Evolutionary conservation across 2,888 invertebrate genomes (phyloP).

Genomic region (Anaspis maculata): DNA sequence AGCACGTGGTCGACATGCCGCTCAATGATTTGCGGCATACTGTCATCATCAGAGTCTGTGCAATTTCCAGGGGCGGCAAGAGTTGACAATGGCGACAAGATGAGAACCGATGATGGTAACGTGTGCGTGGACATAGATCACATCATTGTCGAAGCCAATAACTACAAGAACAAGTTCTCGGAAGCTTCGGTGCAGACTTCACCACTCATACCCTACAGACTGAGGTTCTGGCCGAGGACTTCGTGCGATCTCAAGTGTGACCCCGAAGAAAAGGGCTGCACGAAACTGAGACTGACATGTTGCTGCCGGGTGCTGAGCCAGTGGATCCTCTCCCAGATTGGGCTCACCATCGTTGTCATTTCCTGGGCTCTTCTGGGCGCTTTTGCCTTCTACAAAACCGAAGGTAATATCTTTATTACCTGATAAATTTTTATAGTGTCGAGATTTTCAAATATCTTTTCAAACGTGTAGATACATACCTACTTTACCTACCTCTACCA

Average conservation of each 20-base stretch:
- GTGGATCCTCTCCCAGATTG: slow-evolving; percentile 50
- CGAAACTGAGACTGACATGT: slow-evolving; percentile 30
- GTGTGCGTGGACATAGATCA: slow-evolving; percentile 31
- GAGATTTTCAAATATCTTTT: too few relatives aligned
- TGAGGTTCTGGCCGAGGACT: slow-evolving; percentile 50
- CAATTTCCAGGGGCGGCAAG: not conserved
- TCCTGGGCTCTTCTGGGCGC: slow-evolving; percentile 58
- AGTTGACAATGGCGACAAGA: not conserved
- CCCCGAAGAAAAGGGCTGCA: slow-evolving; percentile 31
- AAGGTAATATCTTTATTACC: too few relatives aligned
- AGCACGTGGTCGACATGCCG: too few relatives aligned
- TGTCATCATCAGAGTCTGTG: too few relatives aligned
- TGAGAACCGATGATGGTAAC: not conserved
- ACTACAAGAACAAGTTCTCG: slow-evolving; percentile 27
- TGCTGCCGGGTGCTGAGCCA: slow-evolving; percentile 45
- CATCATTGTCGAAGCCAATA: slow-evolving; percentile 32
- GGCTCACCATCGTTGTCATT: slow-evolving; percentile 50
- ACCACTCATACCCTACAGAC: slow-evolving; percentile 45
- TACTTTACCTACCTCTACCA: too few relatives aligned
- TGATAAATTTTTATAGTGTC: too few relatives aligned
- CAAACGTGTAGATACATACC: too few relatives aligned
- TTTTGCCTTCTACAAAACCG: slow-evolving; percentile 55
- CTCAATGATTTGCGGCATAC: too few relatives aligned
- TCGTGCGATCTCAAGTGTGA: slow-evolving; percentile 32
- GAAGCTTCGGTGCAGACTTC: slow-evolving; percentile 43